Base-by-base conservation (phyloP, 92 coral and sea anemone species). In the Porites cylindrica region DNA sequence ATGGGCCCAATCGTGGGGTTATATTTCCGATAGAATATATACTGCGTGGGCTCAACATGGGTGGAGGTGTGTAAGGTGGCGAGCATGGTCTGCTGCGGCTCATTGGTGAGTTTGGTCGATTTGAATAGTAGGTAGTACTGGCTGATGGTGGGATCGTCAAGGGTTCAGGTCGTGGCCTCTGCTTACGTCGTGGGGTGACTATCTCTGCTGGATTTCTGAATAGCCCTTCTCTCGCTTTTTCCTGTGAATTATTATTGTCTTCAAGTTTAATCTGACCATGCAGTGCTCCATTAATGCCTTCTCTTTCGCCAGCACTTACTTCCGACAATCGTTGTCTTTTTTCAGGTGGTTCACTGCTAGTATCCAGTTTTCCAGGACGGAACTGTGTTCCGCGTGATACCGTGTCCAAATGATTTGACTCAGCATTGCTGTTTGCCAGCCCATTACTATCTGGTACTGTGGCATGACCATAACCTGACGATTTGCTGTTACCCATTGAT, bases 31-130 rank as follows among this genome's bases (percentile, higher is more conserved):
- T 90, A 14, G 90, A 87, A 91, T 90, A 97, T 58, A 95, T 89
- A 69, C 99, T 97, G 76, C 91, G 97, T 9, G 99, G 99, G 43
- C 99, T 97, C 8, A 97, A 90, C 99, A 97, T 97, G 7, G 99
- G 99, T 1, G 99, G 99, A 10, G 99, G 99, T 5, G 99, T 97
- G 86, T 95, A 97, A 1, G 99, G 99, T 6, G 99, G 99, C 38
- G 97, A 93, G 29, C 95, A 80, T 23, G 99, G 97, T 51, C 94
- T 68, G 73, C 92, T 91, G 54, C 93, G 91, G 73, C 78, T 85
- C 63, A 84, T 71, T 18, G 96, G 96, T 8, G 96, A 93, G 38
- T 77, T 91, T 29, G 98, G 98, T 3, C 92, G 91, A 54, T 88
- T 92, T 6, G 75, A 58, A 52, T 82, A 56, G 80, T 67, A 90